Conservation (phyloP, 1,140 invertebrate genomes). For the Philopotamus ludificatus region DNA sequence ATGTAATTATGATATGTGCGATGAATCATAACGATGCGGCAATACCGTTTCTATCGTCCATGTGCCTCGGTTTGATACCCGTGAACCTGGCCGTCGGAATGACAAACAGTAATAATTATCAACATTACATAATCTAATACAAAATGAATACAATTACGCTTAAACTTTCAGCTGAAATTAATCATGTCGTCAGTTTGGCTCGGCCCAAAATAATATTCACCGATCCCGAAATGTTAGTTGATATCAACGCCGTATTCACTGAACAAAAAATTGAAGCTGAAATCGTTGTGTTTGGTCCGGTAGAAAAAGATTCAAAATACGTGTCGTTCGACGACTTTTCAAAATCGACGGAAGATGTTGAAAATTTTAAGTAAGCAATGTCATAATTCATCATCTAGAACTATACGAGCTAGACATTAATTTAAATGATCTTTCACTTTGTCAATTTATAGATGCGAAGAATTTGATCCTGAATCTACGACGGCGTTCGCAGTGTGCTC, state of each 20-base stretch:
- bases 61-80: slow-evolving; percentile 42
- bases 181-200: not conserved
- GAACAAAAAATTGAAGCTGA: not conserved
- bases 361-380: slow-evolving; percentile 6
- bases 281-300: slow-evolving; percentile 7
- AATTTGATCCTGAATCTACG: not conserved
- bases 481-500: not conserved
- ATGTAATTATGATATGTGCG: slow-evolving; percentile 47
- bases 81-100: not conserved
- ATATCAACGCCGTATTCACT: not conserved
- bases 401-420: too few relatives aligned
- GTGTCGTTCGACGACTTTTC: not conserved
- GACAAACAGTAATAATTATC: slow-evolving; percentile 7
- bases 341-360: not conserved
- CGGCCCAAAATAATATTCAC: not conserved
- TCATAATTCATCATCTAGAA: not conserved
- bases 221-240: not conserved
- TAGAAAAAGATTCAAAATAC: not conserved
- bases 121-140: not conserved
- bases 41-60: slow-evolving; percentile 46
- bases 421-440: not conserved
- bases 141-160: not conserved
- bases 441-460: not conserved
- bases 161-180: slow-evolving; percentile 10
- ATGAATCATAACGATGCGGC: slow-evolving; percentile 46